These are phyloP conservation scores for Tetraodon nigroviridis DNA, from an alignment of 2,113 vertebrate genomes.

Conservation along the genomic window DNA sequence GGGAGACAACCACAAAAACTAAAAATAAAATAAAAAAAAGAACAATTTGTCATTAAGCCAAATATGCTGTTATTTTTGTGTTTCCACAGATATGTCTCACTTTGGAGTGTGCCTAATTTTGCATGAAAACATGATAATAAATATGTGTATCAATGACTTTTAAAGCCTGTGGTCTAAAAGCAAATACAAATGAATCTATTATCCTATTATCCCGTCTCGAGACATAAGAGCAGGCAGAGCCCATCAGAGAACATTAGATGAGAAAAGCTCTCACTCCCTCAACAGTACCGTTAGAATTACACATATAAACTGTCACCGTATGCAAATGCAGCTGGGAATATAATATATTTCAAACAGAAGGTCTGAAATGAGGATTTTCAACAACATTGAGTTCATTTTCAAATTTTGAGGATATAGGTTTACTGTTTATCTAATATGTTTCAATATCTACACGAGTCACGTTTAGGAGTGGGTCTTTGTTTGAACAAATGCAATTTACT, in stretches of 20 bases:
- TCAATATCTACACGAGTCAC: too few relatives aligned
- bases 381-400: too few relatives aligned
- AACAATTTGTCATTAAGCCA: not conserved
- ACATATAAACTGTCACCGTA: conserved; percentile 64
- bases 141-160: conserved; percentile 56
- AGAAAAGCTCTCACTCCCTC: conserved; percentile 43
- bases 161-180: conserved; percentile 51
- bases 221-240: conserved; percentile 47
- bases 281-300: conserved; percentile 45
- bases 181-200: conserved; percentile 67
- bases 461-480: too few relatives aligned
- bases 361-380: conserved; percentile 2
- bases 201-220: conserved; percentile 67
- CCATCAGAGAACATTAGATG: conserved; percentile 69
- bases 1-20: conserved; percentile 22
- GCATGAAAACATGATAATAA: conserved; percentile 16
- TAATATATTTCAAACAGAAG: conserved; percentile 53
- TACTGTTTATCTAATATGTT: too few relatives aligned
- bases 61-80: not conserved
- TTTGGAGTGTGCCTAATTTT: not conserved
- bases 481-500: too few relatives aligned
- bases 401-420: too few relatives aligned
- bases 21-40: too few relatives aligned
- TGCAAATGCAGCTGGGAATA: conserved; percentile 49
- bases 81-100: not conserved